Conservation (phyloP, 2,888 invertebrate genomes). For the Lochmaea crataegi region DNA sequence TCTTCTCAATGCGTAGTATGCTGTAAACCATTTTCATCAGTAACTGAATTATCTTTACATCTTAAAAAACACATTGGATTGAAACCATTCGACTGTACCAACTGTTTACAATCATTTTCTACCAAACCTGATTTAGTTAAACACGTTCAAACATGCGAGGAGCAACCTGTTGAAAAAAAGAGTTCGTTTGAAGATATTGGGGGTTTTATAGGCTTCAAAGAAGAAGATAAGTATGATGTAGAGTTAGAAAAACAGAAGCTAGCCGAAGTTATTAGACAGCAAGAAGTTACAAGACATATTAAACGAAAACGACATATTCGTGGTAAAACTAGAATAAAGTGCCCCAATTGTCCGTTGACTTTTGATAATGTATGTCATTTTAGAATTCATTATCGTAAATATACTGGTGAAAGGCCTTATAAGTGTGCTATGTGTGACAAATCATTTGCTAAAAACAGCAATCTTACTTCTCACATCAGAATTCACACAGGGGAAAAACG, state of each 20-base stretch:
- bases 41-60: slow-evolving; percentile 18
- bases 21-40: slow-evolving; percentile 24
- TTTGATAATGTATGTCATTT: slow-evolving; percentile 29
- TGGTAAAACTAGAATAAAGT: slow-evolving; percentile 22
- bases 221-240: slow-evolving; percentile 11
- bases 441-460: slow-evolving; percentile 29
- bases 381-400: slow-evolving; percentile 31
- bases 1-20: slow-evolving; percentile 29
- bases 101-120: slow-evolving; percentile 24
- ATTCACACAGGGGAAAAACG: slow-evolving; percentile 29
- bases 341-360: slow-evolving; percentile 29
- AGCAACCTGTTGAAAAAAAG: not conserved
- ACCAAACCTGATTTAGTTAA: slow-evolving; percentile 26
- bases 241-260: slow-evolving; percentile 18
- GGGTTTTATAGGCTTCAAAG: slow-evolving; percentile 9
- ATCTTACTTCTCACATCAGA: slow-evolving; percentile 22
- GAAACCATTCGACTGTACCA: slow-evolving; percentile 29
- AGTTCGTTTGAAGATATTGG: not conserved
- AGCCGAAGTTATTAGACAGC: slow-evolving; percentile 14
- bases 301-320: not conserved
- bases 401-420: slow-evolving; percentile 27
- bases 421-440: slow-evolving; percentile 27
- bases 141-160: slow-evolving; percentile 22
- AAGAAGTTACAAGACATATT: slow-evolving; percentile 3
- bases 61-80: slow-evolving; percentile 33